Base-by-base conservation (phyloP, 2,797 vertebrate genomes). In the Passerculus sandwichensis region DNA sequence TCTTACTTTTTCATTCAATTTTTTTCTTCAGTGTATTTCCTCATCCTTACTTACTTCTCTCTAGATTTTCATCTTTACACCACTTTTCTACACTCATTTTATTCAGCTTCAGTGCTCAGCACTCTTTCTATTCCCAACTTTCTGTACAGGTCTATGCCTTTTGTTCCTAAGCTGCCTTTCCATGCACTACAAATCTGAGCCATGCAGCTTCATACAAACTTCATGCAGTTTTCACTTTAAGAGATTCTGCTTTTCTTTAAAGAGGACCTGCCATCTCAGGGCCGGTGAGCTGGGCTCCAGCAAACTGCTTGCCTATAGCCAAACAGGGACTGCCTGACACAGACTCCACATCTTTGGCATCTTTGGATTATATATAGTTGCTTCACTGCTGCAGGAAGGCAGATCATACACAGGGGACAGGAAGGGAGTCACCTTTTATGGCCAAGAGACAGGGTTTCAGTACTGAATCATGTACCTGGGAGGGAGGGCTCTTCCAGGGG, bases 401-500 rank as follows among this genome's bases (percentile, higher is more conserved):
- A 80, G 65, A 56, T 72, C 47, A 51, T 51, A 65, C 50, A 45
- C 2, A 72, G 22, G 15, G 40, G 30, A n/a, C 18, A 38, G 34
- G 66, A 80, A 77, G 5, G 21, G 26, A 91, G n/a, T 2, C 27
- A 54, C 1, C 9, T 83, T 61, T 71, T 36, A 26, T 2, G 74
- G n/a, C 2, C 22, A 60, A 89, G 42, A 70, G 30, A 32, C 20
- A 62, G 18, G 13, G 40, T 51, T 87, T 78, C 57, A 38, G 25
- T 60, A 30, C 22, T 20, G 40, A 83, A 57, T 34, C 21, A 25
- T 3, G 20, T 98, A 99, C 99, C 98, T 98, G 98, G 98, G 81
- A 97, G 96, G 36, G 98, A 98, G 10, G 98, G 98, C 89, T 99
- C 98, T 73, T 98, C 98, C 72, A 99, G 96, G 11, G 98, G 98